Evolutionary conservation across 2,888 invertebrate genomes (phyloP).

Genomic region (Oeneis ivallda): DNA sequence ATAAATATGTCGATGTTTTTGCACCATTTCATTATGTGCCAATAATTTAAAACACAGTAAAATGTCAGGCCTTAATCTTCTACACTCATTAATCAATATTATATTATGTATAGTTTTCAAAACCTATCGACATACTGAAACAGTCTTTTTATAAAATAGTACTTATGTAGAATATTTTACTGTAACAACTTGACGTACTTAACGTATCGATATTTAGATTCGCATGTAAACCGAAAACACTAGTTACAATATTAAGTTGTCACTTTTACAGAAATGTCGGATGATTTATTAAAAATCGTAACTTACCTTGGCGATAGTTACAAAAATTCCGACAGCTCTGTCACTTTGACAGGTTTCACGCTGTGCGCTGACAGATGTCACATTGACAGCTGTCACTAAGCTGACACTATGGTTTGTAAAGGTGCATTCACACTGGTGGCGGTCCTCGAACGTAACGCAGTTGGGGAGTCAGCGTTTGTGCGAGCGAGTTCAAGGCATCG

Average conservation of each 20-base stretch:
- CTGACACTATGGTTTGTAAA: slow-evolving; percentile 14
- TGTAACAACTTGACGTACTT: slow-evolving; percentile 1
- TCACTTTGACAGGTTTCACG: slow-evolving; percentile 10
- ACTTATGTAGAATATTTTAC: neutral
- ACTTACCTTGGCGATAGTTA: neutral
- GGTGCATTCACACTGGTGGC: slow-evolving; percentile 79
- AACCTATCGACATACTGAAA: neutral
- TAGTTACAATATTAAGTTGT: slow-evolving; percentile 1
- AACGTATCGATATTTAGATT: slow-evolving; percentile 1
- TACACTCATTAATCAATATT: slow-evolving; percentile 2
- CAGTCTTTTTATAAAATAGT: slow-evolving; percentile 1
- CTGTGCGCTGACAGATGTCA: slow-evolving; percentile 21
- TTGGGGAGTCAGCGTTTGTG: slow-evolving; percentile 89
- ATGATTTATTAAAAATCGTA: neutral
- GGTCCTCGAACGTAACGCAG: slow-evolving; percentile 91
- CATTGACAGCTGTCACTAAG: slow-evolving; percentile 18
- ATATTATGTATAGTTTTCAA: neutral
- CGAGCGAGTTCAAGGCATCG: slow-evolving; percentile 88
- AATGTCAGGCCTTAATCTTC: slow-evolving; percentile 1
- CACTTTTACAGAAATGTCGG: neutral
- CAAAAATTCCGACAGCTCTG: neutral
- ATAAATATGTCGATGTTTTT: neutral
- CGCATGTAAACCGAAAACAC: neutral
- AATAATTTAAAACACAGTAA: neutral
- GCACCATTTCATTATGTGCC: neutral